phyloP scores from a whole-genome alignment of 2,888 invertebrate genomes.

The Phragmatobia fuliginosa region DNA sequence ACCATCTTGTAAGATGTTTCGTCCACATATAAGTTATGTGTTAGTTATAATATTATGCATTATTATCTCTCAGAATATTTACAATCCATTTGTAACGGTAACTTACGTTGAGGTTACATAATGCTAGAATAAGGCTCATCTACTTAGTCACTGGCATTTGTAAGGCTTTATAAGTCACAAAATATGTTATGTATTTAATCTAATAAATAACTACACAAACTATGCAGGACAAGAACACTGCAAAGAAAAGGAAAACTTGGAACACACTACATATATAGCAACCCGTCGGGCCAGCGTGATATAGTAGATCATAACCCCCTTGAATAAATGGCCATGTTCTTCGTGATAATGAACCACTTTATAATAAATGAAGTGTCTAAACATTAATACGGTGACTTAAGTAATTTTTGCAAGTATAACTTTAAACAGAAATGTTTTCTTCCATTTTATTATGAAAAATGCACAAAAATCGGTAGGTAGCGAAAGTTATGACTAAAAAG shows the following conservation, averaged over 20 bases:
- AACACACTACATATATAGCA: too few species aligned
- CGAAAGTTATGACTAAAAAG: not conserved
- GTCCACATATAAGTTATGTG: constrained; percentile 18
- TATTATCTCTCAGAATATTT: not conserved
- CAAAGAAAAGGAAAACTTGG: too few species aligned
- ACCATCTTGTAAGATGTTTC: constrained; percentile 21
- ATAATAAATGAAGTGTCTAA: not conserved
- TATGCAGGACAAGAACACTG: too few species aligned
- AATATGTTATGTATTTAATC: too few species aligned
- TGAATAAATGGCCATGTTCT: too few species aligned
- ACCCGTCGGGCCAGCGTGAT: too few species aligned
- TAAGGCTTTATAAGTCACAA: not conserved
- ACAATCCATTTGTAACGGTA: not conserved
- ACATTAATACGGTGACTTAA: not conserved
- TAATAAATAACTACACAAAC: too few species aligned
- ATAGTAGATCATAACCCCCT: too few species aligned
- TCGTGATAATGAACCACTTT: too few species aligned
- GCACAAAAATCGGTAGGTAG: not conserved
- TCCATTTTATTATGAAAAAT: not conserved
- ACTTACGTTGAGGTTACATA: not conserved
- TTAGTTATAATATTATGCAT: not conserved
- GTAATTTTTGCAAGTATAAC: too few species aligned
- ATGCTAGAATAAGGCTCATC: not conserved
- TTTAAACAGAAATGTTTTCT: not conserved
- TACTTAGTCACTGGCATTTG: not conserved